Evolutionary conservation across 1,140 invertebrate genomes (phyloP).

Genomic region (Heliconius melpomene): DNA sequence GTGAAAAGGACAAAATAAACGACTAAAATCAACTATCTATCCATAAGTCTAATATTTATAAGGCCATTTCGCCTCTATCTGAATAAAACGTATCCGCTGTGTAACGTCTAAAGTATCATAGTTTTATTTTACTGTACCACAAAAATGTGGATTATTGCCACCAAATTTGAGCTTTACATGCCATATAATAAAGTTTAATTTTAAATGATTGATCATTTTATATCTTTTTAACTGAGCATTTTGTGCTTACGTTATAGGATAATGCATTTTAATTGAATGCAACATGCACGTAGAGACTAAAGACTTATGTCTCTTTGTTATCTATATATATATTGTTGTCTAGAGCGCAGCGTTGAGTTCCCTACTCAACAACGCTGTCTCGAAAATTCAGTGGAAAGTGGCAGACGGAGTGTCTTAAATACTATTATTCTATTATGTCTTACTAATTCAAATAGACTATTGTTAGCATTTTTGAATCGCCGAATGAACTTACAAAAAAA

Average conservation of each 20-base stretch:
- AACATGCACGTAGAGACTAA: slow-evolving; percentile 5
- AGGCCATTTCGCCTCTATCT: background rate
- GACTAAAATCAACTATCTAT: background rate
- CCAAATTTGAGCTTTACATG: background rate
- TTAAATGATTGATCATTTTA: background rate
- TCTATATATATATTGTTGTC: too few species aligned
- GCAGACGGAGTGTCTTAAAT: too few species aligned
- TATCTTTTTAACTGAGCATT: slow-evolving; percentile 18
- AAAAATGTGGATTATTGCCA: background rate
- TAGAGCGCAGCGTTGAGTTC: too few species aligned
- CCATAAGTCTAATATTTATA: slow-evolving; percentile 6
- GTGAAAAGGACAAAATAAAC: background rate
- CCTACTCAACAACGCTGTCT: too few species aligned
- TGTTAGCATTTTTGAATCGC: too few species aligned
- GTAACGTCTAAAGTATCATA: slow-evolving; percentile 23
- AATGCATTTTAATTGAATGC: slow-evolving; percentile 15
- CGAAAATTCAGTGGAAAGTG: too few species aligned
- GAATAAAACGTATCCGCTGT: slow-evolving; percentile 12
- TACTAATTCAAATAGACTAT: too few species aligned
- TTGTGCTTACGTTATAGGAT: background rate
- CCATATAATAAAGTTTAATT: background rate
- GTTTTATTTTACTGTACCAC: slow-evolving; percentile 19
- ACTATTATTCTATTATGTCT: too few species aligned
- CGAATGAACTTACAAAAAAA: too few species aligned
- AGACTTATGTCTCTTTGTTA: too few species aligned